A percentile compares a stretch with the other conserved stretches of the same genome.
These are phyloP conservation scores for Hololepta plana DNA, from an alignment of 2,888 invertebrate species.

Conservation along the genomic window DNA sequence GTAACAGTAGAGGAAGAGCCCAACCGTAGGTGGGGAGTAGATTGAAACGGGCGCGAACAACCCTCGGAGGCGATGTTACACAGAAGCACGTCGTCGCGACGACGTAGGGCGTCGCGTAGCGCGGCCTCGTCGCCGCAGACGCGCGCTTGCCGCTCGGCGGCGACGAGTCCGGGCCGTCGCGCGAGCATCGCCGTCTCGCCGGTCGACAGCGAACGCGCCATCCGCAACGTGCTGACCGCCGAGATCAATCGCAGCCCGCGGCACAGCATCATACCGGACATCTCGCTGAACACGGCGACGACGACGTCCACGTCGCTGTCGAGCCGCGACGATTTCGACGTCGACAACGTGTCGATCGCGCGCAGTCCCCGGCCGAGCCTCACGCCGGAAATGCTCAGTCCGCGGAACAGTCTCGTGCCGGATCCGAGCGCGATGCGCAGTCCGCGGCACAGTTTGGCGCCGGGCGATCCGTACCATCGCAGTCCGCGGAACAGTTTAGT, in stretches of 20 bases:
- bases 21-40: too few relatives aligned
- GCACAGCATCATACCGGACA: conserved; percentile 24
- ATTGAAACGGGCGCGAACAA: too few relatives aligned
- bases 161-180: conserved; percentile 23
- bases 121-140: conserved; percentile 45
- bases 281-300: conserved; percentile 25
- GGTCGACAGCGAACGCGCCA: conserved; percentile 18
- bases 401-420: conserved; percentile 42
- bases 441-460: conserved; percentile 35
- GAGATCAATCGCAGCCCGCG: conserved; percentile 30
- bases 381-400: conserved; percentile 36
- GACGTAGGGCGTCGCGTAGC: conserved; percentile 46
- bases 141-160: conserved; percentile 30
- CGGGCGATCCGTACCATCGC: conserved; percentile 37
- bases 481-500: conserved; percentile 40
- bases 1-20: too few relatives aligned
- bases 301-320: too few relatives aligned
- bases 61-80: too few relatives aligned
- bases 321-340: conserved; percentile 19
- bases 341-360: conserved; percentile 27
- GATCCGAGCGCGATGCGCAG: conserved; percentile 30
- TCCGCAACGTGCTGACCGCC: conserved; percentile 19
- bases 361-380: conserved; percentile 40
- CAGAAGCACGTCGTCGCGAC: conserved; percentile 46
- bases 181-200: conserved; percentile 26